A percentile compares a stretch with the other conserved stretches of the same genome.
Conservation (phyloP, 1,140 invertebrate genomes). For the Tribolium castaneum region DNA sequence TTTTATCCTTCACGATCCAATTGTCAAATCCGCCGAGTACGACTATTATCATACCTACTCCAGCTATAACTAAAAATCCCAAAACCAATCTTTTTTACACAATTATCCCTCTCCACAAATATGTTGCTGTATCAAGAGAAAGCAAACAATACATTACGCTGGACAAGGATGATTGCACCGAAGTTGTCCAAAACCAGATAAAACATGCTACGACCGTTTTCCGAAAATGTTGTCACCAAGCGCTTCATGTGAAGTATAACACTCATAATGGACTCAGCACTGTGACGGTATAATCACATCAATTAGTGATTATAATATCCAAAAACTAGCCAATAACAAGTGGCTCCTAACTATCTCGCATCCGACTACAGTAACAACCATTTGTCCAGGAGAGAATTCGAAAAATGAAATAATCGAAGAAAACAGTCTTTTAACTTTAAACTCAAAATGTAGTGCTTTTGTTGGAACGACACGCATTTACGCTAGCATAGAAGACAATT, state of each 20-base stretch:
- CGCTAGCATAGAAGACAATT: no score
- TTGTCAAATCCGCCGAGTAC: conserved; percentile 27
- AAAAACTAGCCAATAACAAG: conserved; percentile 31
- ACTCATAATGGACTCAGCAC: neutral
- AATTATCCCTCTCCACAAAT: neutral
- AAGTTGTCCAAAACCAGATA: neutral
- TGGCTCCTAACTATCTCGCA: conserved; percentile 36
- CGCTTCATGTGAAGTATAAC: no score
- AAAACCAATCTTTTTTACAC: neutral
- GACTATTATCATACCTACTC: conserved; percentile 26
- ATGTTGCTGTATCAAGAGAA: neutral
- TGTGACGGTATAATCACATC: neutral
- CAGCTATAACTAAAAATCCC: neutral
- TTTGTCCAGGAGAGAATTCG: no score
- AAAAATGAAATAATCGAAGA: no score
- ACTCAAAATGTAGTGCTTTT: no score
- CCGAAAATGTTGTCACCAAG: neutral
- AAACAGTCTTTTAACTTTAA: no score
- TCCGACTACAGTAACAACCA: no score
- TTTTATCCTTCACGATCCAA: conserved; percentile 37
- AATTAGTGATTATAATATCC: conserved; percentile 40
- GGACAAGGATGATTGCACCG: neutral
- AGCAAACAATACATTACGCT: neutral
- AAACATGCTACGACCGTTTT: neutral
- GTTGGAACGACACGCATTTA: no score